Evolutionary conservation across 1,140 invertebrate species (phyloP).

Genomic region (Camponotus vicinus): DNA sequence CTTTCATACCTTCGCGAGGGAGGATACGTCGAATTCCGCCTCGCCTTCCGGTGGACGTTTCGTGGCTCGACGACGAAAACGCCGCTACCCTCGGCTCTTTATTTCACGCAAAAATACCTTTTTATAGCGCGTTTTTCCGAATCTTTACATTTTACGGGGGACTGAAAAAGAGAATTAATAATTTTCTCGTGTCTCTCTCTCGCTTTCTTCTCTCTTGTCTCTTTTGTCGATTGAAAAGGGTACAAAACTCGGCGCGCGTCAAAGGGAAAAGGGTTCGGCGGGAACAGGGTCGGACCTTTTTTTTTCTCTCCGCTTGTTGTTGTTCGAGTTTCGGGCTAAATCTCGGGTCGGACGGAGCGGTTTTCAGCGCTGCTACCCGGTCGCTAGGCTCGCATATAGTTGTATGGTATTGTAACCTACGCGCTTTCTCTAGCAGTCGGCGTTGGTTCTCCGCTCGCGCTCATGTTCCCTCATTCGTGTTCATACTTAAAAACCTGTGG

Average conservation of each 20-base stretch:
- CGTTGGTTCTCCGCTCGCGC: slow-evolving; percentile 43
- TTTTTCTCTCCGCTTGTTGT: slow-evolving; percentile 17
- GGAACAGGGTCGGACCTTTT: slow-evolving; percentile 19
- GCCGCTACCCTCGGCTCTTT: neutral
- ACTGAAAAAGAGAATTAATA: slow-evolving; percentile 20
- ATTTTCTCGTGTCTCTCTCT: slow-evolving; percentile 4
- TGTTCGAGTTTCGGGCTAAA: slow-evolving; percentile 54
- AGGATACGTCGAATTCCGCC: slow-evolving; percentile 42
- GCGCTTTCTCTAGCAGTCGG: slow-evolving; percentile 54
- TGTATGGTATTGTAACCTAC: slow-evolving; percentile 35
- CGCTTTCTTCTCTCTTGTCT: neutral
- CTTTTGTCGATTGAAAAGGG: slow-evolving; percentile 33
- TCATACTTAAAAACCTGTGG: slow-evolving; percentile 42
- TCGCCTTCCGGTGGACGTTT: slow-evolving; percentile 34
- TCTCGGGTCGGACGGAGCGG: slow-evolving; percentile 17
- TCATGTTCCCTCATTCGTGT: slow-evolving; percentile 20
- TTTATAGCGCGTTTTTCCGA: neutral
- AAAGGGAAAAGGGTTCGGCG: slow-evolving; percentile 32
- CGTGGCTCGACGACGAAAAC: neutral
- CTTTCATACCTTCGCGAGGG: slow-evolving; percentile 64
- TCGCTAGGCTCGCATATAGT: slow-evolving; percentile 23
- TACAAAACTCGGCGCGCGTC: slow-evolving; percentile 16
- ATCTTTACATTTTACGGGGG: neutral
- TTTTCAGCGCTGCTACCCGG: slow-evolving; percentile 15
- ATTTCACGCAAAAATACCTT: neutral